Evolutionary conservation across 2,797 vertebrate species (phyloP), one percentile per base, ranked within the genome.

Genomic region (Brachymystax lenok): DNA sequence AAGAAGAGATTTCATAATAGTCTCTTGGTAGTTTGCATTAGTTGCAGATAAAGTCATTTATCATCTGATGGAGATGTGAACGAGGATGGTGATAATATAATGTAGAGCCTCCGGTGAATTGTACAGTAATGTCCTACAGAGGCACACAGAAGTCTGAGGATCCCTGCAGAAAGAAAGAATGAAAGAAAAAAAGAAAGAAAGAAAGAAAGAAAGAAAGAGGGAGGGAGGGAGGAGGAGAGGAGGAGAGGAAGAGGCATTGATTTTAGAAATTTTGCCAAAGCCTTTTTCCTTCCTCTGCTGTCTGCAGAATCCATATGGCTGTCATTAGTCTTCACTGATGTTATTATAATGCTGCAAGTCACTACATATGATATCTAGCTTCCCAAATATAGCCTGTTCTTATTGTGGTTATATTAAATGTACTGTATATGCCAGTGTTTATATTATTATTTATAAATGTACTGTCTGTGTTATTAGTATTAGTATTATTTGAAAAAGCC

Each of bases 231-330:
- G 27, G 50, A 10, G 33, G 50, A 12, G 2, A 68, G 27, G 81
- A 75, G 66, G 6, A 79, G 33, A 71, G 71, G 21, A 70, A 77
- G 85, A 73, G 74, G 50, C 77, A 85, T 81, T 83, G 86, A 88
- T 87, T 76, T 82, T 33, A 77, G 66, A 86, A 77, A 84, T 71
- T 79, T 75, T 82, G 79, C 78, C 78, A 83, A 73, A 77, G 64
- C 6, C 33, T 69, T 79, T 35, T 69, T 74, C 78, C 76, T 68
- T 76, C 78, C 78, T 59, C 82, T 74, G 69, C 75, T 71, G 74
- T 35, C 76, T 59, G 73, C 24, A 75, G 71, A 74, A 76, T 72
- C 61, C 79, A 81, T 56, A 17, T 8, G 51, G 21, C 40, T 28
- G 66, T 33, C 70, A 75, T 85, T 84, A 12, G 71, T 77, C 77